Evolutionary conservation across 1,140 invertebrate species (phyloP), one percentile per base, ranked within the genome.

Genomic region (Drosophila pseudoananassae): DNA sequence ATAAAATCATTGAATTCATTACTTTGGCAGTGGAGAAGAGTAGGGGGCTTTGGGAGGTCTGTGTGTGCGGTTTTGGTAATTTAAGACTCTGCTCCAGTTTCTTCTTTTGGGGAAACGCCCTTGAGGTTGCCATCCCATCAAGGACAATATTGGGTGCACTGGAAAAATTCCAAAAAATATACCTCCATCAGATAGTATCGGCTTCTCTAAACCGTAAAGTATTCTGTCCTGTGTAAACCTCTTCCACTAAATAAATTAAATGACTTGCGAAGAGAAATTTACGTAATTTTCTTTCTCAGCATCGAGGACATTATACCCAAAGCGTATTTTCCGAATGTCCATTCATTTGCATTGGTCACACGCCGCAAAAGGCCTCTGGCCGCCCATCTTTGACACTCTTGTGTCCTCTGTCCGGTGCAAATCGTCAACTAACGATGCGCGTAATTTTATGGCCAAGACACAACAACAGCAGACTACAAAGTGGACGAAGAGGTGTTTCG

Each of bases 1-100:
- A 87, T 87, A 87, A 87, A 87, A 87, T 87, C 82, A 88, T 57
- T 78, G 82, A 87, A 87, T 82, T 82, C 82, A 85, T 84, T 83
- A 83, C 77, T 56, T 56, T 53, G 27, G 43, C 43, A 10, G 50
- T 36, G 20, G 58, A 5, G 23, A 17, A 50, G 17, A 27, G 7
- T 14, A 3, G 10, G 45, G 10, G 31, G 46, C 23, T 10, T 29
- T 31, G n/a, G 17, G 29, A 49, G 46, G 58, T 38, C 29, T 56
- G 46, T 52, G 45, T 65, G 51, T 63, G 46, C 49, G 36, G 56
- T 58, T 69, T 61, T 61, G 72, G 63, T 76, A 87, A 87, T 87
- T 85, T 85, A 87, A 87, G 80, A 50, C 70, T 61, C 57, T 75
- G 66, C 52, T 50, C 50, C 71, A 79, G 46, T 76, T 68, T 73